Conservation (phyloP, 2,113 vertebrate species). For the Rhinichthys klamathensis region DNA sequence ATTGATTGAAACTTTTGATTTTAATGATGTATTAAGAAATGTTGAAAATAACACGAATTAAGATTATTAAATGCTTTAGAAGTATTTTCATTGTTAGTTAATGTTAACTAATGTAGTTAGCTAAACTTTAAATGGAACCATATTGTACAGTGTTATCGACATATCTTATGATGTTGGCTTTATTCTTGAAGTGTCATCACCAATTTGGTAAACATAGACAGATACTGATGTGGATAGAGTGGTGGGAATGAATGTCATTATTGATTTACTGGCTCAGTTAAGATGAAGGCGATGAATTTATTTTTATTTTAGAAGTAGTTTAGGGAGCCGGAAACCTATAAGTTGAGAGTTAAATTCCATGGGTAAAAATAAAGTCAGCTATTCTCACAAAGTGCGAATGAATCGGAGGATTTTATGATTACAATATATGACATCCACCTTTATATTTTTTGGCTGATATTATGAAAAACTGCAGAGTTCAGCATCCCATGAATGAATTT, state of each 20-base stretch:
- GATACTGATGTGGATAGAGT: background rate
- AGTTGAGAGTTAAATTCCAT: background rate
- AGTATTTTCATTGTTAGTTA: background rate
- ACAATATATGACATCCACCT: background rate
- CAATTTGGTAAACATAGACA: background rate
- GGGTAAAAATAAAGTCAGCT: background rate
- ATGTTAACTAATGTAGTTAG: background rate
- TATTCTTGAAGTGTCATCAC: background rate
- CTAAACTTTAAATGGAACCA: background rate
- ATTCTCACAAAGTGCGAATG: background rate
- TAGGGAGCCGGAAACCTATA: background rate
- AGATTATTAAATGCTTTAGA: background rate
- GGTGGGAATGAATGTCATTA: background rate
- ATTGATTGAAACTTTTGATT: background rate
- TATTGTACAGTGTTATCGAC: background rate
- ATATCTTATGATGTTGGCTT: background rate
- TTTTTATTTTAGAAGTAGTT: slow-evolving; percentile 2
- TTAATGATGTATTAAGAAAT: background rate
- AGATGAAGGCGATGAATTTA: background rate
- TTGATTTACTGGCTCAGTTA: background rate
- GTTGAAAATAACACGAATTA: background rate
- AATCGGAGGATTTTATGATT: background rate
- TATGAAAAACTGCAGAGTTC: background rate
- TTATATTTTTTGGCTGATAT: background rate
- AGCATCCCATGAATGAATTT: too few relatives aligned